Base-by-base conservation (phyloP, 2,888 invertebrate species). In the Eilema sororculum region DNA sequence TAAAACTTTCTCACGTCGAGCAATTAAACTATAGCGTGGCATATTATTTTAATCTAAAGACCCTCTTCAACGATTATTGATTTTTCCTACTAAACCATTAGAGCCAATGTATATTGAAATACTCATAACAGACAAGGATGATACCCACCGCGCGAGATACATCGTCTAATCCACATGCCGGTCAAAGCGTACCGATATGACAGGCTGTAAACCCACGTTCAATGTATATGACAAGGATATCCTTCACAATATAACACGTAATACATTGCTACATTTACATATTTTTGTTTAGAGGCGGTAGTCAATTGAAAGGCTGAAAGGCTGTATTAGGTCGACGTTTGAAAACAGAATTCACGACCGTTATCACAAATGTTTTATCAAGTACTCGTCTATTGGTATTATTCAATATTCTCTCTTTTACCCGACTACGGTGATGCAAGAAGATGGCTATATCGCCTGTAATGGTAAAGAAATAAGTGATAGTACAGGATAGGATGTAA, bases 111-210 rank as follows among this genome's bases (percentile, higher is more conserved):
- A 52, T 61, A 63, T 68, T 41, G 12, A 33, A 37, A 68, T 59
- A 58, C 33, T 28, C 22, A 57, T 62, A 28, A 37, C 25, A 24
- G 24, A 24, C n/a, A 8, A 41, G 30, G 20, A 20, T 64, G 9
- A 37, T 25, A 71, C 67, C 75, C 69, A 73, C 72, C 37, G 56
- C 25, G 33, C 37, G 63, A 70, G 61, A 69, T 79, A 73, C 70
- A 70, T 82, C 77, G 78, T 78, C 75, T 86, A 86, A 89, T 87
- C 87, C 86, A 79, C 79, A 82, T 84, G 82, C 85, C 79, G 82
- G 84, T 85, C 84, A 83, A 84, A 84, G 78, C 78, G 83, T 82
- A 78, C 84, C 78, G 73, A 82, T 85, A 83, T 86, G 89, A 87
- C 89, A 84, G 80, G 65, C 81, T 82, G 82, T 89, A 89, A 89